These are phyloP conservation scores for Echinarachnius parma DNA, from an alignment of 53 echinoderm and acorn worm genomes.

Conservation along the genomic window DNA sequence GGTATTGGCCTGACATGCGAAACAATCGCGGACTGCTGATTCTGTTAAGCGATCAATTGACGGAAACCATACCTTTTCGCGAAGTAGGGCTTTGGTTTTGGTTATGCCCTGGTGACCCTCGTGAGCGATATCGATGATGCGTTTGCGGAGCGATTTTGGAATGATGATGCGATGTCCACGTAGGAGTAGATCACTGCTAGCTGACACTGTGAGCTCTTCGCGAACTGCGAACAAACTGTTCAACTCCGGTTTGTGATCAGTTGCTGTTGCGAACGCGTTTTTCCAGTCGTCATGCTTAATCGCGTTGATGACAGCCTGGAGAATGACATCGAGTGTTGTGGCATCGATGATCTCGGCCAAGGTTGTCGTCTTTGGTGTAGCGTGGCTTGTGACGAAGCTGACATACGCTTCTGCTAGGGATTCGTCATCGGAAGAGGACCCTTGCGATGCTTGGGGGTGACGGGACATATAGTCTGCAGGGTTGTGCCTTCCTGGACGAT, in stretches of 20 bases:
- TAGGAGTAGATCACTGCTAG: conserved; percentile 37
- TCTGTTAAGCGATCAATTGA: conserved; percentile 53
- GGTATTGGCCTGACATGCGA: conserved; percentile 58
- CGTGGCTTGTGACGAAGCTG: conserved; percentile 48
- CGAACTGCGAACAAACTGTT: conserved; percentile 38
- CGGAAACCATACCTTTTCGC: conserved; percentile 73
- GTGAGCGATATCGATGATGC: conserved; percentile 44
- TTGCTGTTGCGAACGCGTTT: not conserved
- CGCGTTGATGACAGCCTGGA: conserved; percentile 37
- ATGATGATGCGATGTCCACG: conserved; percentile 61
- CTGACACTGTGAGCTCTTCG: conserved; percentile 45
- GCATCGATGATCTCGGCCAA: conserved; percentile 1
- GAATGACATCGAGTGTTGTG: not conserved
- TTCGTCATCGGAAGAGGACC: conserved; percentile 15
- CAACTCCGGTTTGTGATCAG: not conserved
- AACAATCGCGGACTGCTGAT: conserved; percentile 47
- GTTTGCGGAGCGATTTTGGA: conserved; percentile 44
- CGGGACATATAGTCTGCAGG: conserved; percentile 74
- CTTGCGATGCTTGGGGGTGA: conserved; percentile 34
- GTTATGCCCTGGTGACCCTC: conserved; percentile 75
- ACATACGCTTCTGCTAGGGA: conserved; percentile 44
- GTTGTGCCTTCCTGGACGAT: conserved; percentile 47
- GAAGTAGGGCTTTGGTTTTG: conserved; percentile 56
- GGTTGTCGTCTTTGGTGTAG: conserved; percentile 26
- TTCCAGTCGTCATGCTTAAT: conserved; percentile 30